Evolutionary conservation across 2,113 vertebrate genomes (phyloP).

Genomic region (Campylomormyrus tamandua): DNA sequence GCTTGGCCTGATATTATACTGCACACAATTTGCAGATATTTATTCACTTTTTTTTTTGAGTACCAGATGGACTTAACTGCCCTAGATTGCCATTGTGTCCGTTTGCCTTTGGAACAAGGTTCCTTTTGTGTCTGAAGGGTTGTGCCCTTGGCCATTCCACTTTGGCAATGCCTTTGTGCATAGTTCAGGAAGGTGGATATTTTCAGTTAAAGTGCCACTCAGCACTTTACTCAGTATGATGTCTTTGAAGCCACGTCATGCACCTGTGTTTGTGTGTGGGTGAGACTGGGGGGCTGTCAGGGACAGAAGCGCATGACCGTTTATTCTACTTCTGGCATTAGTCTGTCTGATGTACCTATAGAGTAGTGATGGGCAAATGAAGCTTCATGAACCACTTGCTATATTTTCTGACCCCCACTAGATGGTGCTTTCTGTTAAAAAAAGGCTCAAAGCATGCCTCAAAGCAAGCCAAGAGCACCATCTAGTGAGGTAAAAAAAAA

Average conservation of each 20-base stretch:
- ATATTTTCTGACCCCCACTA: too few relatives aligned
- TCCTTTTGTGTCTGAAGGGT: constrained; percentile 50
- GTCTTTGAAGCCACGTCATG: constrained; percentile 24
- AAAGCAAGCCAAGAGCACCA: too few relatives aligned
- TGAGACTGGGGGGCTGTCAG: constrained; percentile 17
- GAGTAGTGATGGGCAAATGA: background rate
- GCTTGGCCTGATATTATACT: background rate
- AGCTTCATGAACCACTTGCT: too few relatives aligned
- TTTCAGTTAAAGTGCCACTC: background rate
- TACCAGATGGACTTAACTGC: background rate
- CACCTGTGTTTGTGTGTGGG: constrained; percentile 45
- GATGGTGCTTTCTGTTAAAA: too few relatives aligned
- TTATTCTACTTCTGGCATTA: background rate
- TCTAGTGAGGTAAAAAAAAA: too few relatives aligned
- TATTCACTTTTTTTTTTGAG: background rate
- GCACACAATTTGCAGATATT: background rate
- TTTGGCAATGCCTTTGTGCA: constrained; percentile 48
- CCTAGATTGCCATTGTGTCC: background rate
- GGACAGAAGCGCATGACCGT: background rate
- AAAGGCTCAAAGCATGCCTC: too few relatives aligned
- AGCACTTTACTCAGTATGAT: constrained; percentile 12
- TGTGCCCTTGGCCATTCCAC: constrained; percentile 46
- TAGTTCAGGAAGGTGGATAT: background rate
- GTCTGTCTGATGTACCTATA: background rate
- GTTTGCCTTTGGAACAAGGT: constrained; percentile 13